These are phyloP conservation scores for Onchidella celtica DNA, from an alignment of 2,888 invertebrate genomes.

Conservation along the genomic window DNA sequence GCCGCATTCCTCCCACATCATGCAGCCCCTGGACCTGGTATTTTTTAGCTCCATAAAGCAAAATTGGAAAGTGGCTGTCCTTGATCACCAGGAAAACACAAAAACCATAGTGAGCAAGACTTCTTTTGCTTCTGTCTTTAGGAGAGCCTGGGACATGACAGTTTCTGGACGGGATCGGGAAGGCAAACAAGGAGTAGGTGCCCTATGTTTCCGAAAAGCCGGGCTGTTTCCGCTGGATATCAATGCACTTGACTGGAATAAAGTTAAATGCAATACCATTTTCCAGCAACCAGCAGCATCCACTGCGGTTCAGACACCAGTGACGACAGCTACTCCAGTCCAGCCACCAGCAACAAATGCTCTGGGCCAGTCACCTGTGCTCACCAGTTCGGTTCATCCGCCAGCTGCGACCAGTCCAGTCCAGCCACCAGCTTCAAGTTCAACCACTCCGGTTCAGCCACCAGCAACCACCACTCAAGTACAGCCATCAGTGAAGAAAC, in stretches of 20 bases:
- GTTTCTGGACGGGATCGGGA: not conserved
- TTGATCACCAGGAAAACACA: not conserved
- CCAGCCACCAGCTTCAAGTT: not conserved
- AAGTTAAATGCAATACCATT: not conserved
- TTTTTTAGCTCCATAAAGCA: not conserved
- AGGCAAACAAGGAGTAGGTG: not conserved
- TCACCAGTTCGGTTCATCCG: no score
- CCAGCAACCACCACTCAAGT: not conserved
- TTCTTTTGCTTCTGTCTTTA: not conserved
- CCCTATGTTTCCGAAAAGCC: not conserved
- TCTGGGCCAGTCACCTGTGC: not conserved
- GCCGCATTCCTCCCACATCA: not conserved
- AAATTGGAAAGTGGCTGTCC: not conserved
- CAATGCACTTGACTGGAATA: not conserved
- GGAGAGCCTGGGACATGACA: conserved; percentile 2
- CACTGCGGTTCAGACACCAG: no score
- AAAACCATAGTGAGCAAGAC: not conserved
- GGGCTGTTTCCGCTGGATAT: not conserved
- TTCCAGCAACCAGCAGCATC: not conserved
- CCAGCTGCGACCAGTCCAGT: not conserved
- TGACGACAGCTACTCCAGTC: no score
- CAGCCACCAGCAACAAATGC: not conserved
- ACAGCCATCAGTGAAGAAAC: not conserved
- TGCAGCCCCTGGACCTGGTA: conserved; percentile 2
- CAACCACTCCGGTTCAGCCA: not conserved